Base-by-base conservation (phyloP, 2,113 vertebrate species). In the Manacus vitellinus region DNA sequence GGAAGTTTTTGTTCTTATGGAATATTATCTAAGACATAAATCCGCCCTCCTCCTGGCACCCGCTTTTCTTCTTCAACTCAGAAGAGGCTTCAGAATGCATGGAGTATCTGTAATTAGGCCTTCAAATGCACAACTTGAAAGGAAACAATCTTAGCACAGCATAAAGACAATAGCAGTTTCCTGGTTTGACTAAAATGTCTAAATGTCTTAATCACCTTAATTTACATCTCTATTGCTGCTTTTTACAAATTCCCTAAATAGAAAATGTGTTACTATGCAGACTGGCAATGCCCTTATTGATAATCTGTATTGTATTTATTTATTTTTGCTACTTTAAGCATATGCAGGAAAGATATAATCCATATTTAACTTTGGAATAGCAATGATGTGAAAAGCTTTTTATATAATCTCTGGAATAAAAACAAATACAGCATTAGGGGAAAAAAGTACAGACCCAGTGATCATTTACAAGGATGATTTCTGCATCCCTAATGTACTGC, bases 51-150 rank as follows among this genome's bases (percentile, higher is more conserved):
- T 85, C 31, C 55, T 67, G 59, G 67, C 88, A 94, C 72, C 59
- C 77, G 41, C 71, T 90, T 90, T 95, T 89, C 51, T 35, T 74
- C 33, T 85, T 85, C 46, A 59, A 35, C 35, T 88, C 0, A 0
- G 68, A 93, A 82, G 71, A 93, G 51, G 39, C 35, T 80, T 72
- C 27, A 74, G 82, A 90, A 54, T 77, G 35, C 13, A 80, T 55
- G 8, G 30, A 70, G 27, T 80, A 33, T 67, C 46, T 88, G 43
- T 93, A 93, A 93, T 86, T 85, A 88, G 49, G 31, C 44, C 44
- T 88, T 94, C 70, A 94, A 66, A 92, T 39, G n/a, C 70, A 90
- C 43, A 86, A 72, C 68, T 86, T 78, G 88, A 94, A 93, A 82
- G 46, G 85, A 94, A 85, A 66, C 37, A 76, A 47, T 79, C 28